Percentiles rank a stretch among this genome's conserved stretches.
Evolutionary conservation across 64 coral and sea anemone genomes (phyloP).

Genomic region (Stylophora pistillata): DNA sequence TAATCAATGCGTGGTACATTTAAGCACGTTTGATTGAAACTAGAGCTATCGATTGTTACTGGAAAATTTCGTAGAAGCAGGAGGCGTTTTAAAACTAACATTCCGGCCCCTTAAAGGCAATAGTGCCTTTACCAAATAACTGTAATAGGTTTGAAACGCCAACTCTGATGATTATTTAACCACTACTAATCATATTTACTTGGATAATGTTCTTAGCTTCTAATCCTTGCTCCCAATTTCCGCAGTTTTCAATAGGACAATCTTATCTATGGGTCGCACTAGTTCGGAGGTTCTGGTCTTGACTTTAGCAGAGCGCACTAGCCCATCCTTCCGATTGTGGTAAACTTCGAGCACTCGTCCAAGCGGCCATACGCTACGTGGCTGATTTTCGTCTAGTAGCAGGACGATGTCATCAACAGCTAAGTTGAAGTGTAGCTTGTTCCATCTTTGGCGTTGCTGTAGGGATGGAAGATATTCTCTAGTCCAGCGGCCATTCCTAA

Average conservation of each 20-base stretch:
- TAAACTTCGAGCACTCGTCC: slow-evolving; percentile 16
- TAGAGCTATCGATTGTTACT: too few relatives aligned
- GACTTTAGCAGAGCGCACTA: slow-evolving; percentile 30
- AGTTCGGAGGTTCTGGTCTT: not conserved
- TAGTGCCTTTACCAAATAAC: not conserved
- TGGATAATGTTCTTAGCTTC: not conserved
- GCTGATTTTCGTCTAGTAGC: not conserved
- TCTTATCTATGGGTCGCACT: slow-evolving; percentile 29
- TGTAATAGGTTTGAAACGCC: slow-evolving; percentile 3
- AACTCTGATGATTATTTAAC: not conserved
- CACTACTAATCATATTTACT: not conserved
- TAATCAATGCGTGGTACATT: too few relatives aligned
- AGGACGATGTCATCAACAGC: slow-evolving; percentile 23
- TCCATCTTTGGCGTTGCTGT: slow-evolving; percentile 26
- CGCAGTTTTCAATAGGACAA: slow-evolving; percentile 10
- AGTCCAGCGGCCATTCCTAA: too few relatives aligned
- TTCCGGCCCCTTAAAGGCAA: slow-evolving; percentile 1
- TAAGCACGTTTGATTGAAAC: too few relatives aligned
- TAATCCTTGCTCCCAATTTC: slow-evolving; percentile 2
- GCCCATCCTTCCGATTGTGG: not conserved
- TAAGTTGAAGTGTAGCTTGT: not conserved
- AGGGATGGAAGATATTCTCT: slow-evolving; percentile 9
- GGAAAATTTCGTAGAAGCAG: too few relatives aligned
- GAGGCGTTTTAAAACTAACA: too few relatives aligned
- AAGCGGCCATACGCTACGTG: slow-evolving; percentile 12